phyloP scores from a whole-genome alignment of 2,888 invertebrate species.

The Chloroclystis v-ata region DNA sequence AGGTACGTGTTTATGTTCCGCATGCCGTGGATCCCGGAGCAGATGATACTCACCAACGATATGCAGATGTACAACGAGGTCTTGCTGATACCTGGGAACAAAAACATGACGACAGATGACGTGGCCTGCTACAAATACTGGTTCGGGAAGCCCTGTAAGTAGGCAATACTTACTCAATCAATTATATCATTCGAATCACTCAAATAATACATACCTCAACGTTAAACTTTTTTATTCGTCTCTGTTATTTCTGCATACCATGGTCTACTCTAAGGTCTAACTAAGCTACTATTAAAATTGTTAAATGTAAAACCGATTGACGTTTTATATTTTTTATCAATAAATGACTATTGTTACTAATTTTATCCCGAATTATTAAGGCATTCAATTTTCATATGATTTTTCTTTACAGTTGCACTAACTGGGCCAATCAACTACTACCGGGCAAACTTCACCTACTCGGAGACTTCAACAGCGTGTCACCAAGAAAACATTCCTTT shows the following conservation, averaged over 20 bases:
- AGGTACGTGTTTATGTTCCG: slow-evolving; percentile 81
- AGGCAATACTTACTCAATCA: too few relatives aligned
- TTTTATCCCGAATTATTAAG: too few relatives aligned
- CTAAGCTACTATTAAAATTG: too few relatives aligned
- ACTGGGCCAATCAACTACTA: slow-evolving; percentile 79
- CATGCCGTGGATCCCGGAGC: slow-evolving; percentile 75
- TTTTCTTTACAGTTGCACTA: slow-evolving; percentile 63
- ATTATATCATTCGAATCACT: too few relatives aligned
- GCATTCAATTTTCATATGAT: too few relatives aligned
- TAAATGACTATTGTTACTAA: too few relatives aligned
- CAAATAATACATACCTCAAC: too few relatives aligned
- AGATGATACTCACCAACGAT: slow-evolving; percentile 63
- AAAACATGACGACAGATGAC: slow-evolving; percentile 59
- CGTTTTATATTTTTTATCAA: too few relatives aligned
- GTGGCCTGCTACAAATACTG: slow-evolving; percentile 79
- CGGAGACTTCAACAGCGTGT: slow-evolving; percentile 40
- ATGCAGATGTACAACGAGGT: slow-evolving; percentile 49
- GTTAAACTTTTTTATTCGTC: too few relatives aligned
- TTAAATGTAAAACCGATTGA: too few relatives aligned
- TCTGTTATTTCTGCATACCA: too few relatives aligned
- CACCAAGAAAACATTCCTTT: slow-evolving; percentile 59
- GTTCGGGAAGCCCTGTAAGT: slow-evolving; percentile 75
- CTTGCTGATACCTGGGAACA: slow-evolving; percentile 51
- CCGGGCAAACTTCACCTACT: slow-evolving; percentile 60
- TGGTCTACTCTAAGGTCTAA: too few relatives aligned